A percentile compares a stretch with the other conserved stretches of the same genome.
Conservation (phyloP, 2,113 vertebrate genomes). For the Amphiprion ocellaris region DNA sequence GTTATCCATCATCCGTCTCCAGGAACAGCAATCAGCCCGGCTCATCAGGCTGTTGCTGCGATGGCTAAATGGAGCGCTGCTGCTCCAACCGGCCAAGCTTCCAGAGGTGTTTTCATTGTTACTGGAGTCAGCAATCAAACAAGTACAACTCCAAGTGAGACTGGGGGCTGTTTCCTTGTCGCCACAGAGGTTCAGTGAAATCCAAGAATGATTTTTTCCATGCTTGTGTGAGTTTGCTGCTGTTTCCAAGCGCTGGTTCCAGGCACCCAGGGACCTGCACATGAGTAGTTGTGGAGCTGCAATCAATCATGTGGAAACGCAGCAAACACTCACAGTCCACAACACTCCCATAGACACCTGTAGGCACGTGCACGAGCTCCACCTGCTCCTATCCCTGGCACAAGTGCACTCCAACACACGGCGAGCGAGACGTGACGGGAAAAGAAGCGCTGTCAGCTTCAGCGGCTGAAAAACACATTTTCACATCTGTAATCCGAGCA, state of each 20-base stretch:
- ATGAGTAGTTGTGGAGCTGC: conserved; percentile 59
- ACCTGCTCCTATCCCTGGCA: conserved; percentile 16
- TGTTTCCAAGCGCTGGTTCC: conserved; percentile 36
- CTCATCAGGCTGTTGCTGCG: conserved; percentile 44
- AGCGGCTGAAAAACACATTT: conserved; percentile 14
- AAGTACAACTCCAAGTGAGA: conserved; percentile 45
- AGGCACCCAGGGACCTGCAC: conserved; percentile 51
- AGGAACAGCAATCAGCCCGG: conserved; percentile 51
- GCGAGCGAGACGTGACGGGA: conserved; percentile 36
- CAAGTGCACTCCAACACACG: conserved; percentile 32
- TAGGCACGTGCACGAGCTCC: neutral
- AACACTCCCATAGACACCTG: neutral
- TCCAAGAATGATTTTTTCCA: conserved; percentile 38
- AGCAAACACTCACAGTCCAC: conserved; percentile 5
- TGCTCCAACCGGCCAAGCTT: conserved; percentile 22
- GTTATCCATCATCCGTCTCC: conserved; percentile 63
- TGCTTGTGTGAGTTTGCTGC: conserved; percentile 24
- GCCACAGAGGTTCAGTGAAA: conserved; percentile 50
- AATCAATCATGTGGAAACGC: conserved; percentile 64
- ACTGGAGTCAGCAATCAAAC: conserved; percentile 68
- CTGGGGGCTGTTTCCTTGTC: conserved; percentile 48
- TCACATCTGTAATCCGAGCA: conserved; percentile 52
- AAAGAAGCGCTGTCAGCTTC: conserved; percentile 38
- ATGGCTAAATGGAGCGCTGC: conserved; percentile 51
- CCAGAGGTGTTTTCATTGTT: conserved; percentile 61